A percentile compares a stretch with the other conserved stretches of the same genome.
Conservation (phyloP, 2,113 vertebrate species). For the Haplochromis vanheusdeni region DNA sequence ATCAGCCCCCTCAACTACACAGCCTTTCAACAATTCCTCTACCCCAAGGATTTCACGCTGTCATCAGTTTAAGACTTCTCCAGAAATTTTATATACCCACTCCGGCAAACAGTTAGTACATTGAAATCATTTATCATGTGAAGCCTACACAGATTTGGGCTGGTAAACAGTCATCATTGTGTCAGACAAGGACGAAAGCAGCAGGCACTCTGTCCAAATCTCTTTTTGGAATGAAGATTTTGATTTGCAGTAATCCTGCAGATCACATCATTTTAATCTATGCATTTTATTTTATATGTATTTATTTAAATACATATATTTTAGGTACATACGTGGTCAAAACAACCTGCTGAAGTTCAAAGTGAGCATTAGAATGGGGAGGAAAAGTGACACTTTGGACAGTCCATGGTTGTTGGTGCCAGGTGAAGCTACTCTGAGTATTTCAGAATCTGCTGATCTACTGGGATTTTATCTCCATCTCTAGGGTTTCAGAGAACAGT, state of each 20-base stretch:
- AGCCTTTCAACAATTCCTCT: neutral
- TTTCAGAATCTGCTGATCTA: neutral
- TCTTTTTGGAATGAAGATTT: constrained; percentile 6
- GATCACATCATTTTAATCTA: neutral
- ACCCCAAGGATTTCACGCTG: neutral
- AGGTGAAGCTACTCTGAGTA: neutral
- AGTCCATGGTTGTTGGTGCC: neutral
- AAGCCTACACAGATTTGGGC: constrained; percentile 2
- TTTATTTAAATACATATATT: neutral
- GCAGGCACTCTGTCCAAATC: neutral
- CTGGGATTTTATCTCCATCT: neutral
- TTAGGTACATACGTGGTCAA: neutral
- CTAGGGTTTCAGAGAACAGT: neutral
- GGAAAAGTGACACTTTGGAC: neutral
- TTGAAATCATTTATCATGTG: neutral
- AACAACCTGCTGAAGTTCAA: neutral
- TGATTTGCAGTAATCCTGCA: constrained; percentile 18
- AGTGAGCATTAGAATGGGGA: neutral
- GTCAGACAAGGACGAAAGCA: neutral
- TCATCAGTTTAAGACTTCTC: neutral
- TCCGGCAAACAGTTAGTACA: neutral
- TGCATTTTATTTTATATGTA: neutral
- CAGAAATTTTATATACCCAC: neutral
- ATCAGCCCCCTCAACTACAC: neutral
- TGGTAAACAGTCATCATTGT: neutral